Percentiles rank a stretch among this genome's conserved stretches.
Evolutionary conservation across 2,113 vertebrate species (phyloP).

Genomic region (Triplophysa tibetana): DNA sequence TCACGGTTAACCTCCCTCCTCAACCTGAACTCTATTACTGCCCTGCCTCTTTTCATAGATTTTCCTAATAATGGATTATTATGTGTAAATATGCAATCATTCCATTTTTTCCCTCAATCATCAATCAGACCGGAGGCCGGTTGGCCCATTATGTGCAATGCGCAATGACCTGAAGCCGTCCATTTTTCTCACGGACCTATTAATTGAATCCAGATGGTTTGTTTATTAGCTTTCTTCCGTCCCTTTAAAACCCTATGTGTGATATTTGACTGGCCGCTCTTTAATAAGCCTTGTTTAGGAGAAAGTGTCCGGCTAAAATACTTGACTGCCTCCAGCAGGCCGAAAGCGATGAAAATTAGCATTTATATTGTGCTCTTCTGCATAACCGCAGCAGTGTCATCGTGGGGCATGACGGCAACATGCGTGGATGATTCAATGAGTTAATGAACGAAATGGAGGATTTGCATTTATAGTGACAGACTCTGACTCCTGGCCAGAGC

Average conservation of each 20-base stretch:
- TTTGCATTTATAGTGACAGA: conserved; percentile 54
- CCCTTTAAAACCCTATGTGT: conserved; percentile 15
- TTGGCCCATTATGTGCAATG: neutral
- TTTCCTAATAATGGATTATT: conserved; percentile 47
- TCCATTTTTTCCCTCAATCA: conserved; percentile 6
- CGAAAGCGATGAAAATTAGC: conserved; percentile 61
- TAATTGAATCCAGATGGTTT: conserved; percentile 45
- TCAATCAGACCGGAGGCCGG: neutral
- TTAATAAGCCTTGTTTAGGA: conserved; percentile 53
- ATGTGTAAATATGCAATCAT: conserved; percentile 36
- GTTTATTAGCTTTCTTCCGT: conserved; percentile 41
- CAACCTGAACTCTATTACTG: conserved; percentile 10
- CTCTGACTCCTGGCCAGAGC: conserved; percentile 12
- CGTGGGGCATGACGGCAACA: conserved; percentile 46
- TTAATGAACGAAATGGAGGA: conserved; percentile 56
- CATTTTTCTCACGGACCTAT: conserved; percentile 29
- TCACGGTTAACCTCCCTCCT: conserved; percentile 47
- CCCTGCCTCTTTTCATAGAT: conserved; percentile 12
- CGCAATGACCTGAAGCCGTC: conserved; percentile 8
- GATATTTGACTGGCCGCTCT: conserved; percentile 42
- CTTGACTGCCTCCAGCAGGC: conserved; percentile 46
- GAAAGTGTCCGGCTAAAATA: conserved; percentile 43
- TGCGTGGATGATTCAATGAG: conserved; percentile 54
- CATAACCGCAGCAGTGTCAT: conserved; percentile 45
- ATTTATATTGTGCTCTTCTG: conserved; percentile 65